These are phyloP conservation scores for Puffinus mauretanicus DNA, from an alignment of 2,113 vertebrate species.

Conservation along the genomic window DNA sequence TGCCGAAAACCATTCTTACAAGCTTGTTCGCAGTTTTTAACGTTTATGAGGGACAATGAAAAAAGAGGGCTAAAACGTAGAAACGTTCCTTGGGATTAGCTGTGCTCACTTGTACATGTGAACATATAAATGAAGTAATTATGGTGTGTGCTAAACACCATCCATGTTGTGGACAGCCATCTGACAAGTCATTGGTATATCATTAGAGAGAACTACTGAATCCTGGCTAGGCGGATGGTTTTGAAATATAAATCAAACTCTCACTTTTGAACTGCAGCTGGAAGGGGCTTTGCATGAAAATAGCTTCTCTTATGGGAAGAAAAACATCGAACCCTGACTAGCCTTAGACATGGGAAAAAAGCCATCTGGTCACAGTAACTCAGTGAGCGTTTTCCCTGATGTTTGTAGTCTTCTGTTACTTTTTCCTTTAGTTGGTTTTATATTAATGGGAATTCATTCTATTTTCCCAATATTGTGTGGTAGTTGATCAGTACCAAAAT, in stretches of 20 bases:
- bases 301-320: not conserved
- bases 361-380: not conserved
- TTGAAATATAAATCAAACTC: constrained; percentile 25
- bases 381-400: not conserved
- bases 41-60: constrained; percentile 34
- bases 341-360: not conserved
- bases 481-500: not conserved
- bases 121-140: constrained; percentile 23
- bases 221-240: not conserved
- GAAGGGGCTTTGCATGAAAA: not conserved
- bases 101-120: not conserved
- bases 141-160: not conserved
- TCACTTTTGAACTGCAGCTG: not conserved
- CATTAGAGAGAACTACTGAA: constrained; percentile 5
- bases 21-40: constrained; percentile 40
- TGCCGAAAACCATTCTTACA: constrained; percentile 34
- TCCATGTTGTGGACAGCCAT: not conserved
- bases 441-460: not conserved
- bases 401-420: not conserved
- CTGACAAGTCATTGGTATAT: not conserved
- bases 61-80: not conserved
- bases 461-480: not conserved
- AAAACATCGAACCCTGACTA: not conserved
- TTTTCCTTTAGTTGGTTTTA: not conserved
- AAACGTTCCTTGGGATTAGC: constrained; percentile 11